Evolutionary conservation across 1,140 invertebrate species (phyloP).

Genomic region (Atta texana): DNA sequence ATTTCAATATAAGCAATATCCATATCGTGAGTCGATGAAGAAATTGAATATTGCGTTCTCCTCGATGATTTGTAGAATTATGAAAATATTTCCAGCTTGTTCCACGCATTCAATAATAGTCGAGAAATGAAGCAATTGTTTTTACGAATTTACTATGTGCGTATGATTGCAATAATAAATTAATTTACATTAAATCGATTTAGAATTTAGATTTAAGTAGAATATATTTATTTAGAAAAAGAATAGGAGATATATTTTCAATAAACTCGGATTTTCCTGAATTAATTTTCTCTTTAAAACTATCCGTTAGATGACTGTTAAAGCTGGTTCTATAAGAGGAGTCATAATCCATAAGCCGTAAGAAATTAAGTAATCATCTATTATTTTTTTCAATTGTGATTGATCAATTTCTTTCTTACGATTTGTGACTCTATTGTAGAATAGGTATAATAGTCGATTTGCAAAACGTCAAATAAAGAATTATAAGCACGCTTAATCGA

Average conservation of each 20-base stretch:
- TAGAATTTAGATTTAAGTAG: neutral
- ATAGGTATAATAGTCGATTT: neutral
- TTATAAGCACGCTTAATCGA: conserved; percentile 5
- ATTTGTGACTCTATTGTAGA: too few species aligned
- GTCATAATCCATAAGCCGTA: too few species aligned
- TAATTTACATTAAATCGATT: neutral
- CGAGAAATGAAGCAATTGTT: neutral
- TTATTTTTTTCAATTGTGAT: too few species aligned
- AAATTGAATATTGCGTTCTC: neutral
- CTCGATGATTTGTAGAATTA: neutral
- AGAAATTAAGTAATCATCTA: too few species aligned
- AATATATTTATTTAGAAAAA: neutral
- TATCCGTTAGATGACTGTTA: neutral
- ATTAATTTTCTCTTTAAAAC: neutral
- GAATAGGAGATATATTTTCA: neutral
- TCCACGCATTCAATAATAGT: neutral
- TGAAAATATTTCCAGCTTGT: neutral
- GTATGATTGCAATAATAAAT: neutral
- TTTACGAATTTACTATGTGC: neutral
- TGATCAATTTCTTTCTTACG: too few species aligned
- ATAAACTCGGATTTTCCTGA: neutral
- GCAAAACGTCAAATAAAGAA: neutral
- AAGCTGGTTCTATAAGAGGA: too few species aligned
- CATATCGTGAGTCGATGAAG: neutral
- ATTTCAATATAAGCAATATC: neutral